Conservation (phyloP, 2,888 invertebrate species). For the Neocrepidodera transversa region DNA sequence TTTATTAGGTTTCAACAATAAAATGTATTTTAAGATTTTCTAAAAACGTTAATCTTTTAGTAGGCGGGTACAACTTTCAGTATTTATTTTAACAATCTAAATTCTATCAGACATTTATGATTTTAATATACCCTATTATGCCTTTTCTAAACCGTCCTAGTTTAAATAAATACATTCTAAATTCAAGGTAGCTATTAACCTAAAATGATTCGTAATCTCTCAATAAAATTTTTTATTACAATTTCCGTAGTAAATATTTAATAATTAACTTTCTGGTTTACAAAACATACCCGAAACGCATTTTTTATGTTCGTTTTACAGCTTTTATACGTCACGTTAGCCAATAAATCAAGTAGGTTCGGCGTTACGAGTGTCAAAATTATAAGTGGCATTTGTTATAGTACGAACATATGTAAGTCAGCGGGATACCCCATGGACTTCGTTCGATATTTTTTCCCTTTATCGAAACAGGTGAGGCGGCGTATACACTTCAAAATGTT, state of each 20-base stretch:
- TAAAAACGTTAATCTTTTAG: no score
- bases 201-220: not conserved
- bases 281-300: not conserved
- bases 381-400: constrained; percentile 48
- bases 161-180: no score
- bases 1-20: no score
- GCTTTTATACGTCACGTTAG: not conserved
- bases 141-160: no score
- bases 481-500: not conserved
- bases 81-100: no score
- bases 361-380: constrained; percentile 48
- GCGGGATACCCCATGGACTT: constrained; percentile 43
- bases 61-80: no score
- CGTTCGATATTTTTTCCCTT: constrained; percentile 43
- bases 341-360: constrained; percentile 29
- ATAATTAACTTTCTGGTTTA: not conserved
- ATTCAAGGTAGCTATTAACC: not conserved
- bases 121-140: no score
- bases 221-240: not conserved
- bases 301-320: constrained; percentile 11
- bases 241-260: not conserved
- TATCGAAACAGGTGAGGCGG: constrained; percentile 19
- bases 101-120: no score
- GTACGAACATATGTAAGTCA: constrained; percentile 49
- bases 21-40: no score